Conservation (phyloP, 2,113 vertebrate genomes). For the Meles meles region DNA sequence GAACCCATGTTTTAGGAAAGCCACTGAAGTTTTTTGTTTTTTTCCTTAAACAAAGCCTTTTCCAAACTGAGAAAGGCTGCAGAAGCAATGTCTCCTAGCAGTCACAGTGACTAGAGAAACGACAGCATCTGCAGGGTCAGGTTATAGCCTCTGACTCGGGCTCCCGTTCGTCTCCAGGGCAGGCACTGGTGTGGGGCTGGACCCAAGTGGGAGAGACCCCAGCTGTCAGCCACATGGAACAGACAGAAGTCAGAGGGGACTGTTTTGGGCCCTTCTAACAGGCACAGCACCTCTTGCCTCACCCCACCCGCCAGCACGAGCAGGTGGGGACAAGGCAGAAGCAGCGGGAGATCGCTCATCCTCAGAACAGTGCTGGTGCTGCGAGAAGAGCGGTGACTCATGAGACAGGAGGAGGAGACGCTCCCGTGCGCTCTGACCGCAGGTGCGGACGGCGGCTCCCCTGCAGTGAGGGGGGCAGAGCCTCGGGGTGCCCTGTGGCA, state of each 20-base stretch:
- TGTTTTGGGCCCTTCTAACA: not conserved
- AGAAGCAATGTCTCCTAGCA: not conserved
- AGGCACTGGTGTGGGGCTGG: not conserved
- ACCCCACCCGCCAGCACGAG: accelerated
- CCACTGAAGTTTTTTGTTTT: no score
- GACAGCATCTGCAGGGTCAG: not conserved
- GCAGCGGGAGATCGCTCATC: not conserved
- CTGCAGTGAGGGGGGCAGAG: not conserved
- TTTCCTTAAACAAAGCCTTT: not conserved
- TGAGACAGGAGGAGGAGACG: accelerated
- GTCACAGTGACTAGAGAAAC: accelerated
- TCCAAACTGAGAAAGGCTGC: conserved; percentile 53
- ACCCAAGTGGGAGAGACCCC: accelerated
- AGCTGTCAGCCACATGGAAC: not conserved
- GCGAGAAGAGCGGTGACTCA: accelerated
- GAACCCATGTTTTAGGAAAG: not conserved
- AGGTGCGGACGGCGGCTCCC: accelerated
- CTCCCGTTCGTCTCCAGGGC: no score
- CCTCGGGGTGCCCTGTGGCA: not conserved
- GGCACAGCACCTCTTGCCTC: not conserved
- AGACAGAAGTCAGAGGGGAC: not conserved
- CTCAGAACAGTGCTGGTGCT: accelerated
- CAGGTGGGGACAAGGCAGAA: not conserved
- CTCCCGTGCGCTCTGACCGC: accelerated
- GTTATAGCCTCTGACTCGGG: not conserved